A percentile compares a stretch with the other conserved stretches of the same genome.
Conservation (phyloP, 1,140 invertebrate genomes). For the Dolichoris vasculosae region DNA sequence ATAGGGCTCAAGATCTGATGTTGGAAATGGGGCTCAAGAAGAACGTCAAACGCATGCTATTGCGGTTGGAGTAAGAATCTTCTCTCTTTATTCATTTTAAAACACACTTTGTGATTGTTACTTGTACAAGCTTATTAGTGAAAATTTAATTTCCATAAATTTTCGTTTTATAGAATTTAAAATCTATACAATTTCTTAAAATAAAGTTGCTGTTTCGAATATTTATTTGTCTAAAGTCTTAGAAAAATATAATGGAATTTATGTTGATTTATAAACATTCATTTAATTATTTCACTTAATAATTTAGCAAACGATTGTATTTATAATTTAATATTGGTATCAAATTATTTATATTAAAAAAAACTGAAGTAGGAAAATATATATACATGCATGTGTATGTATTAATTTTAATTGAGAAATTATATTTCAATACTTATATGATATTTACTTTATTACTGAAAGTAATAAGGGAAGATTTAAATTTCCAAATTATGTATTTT, state of each 20-base stretch:
- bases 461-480: neutral
- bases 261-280: too few species aligned
- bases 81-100: neutral
- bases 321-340: neutral
- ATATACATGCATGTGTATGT: neutral
- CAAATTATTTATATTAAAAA: neutral
- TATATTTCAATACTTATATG: neutral
- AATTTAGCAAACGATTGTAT: too few species aligned
- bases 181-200: too few species aligned
- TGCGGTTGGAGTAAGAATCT: neutral
- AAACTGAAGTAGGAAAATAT: neutral
- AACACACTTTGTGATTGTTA: neutral
- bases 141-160: neutral
- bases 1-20: neutral
- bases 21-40: neutral
- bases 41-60: neutral
- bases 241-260: too few species aligned
- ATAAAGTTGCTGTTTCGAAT: too few species aligned
- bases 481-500: neutral
- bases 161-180: neutral
- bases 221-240: too few species aligned
- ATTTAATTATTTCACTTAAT: too few species aligned
- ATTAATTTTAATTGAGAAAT: neutral
- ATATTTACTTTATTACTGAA: neutral
- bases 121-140: neutral